These are phyloP conservation scores for Mimachlamys varia DNA, from an alignment of 2,888 invertebrate species.

Conservation along the genomic window DNA sequence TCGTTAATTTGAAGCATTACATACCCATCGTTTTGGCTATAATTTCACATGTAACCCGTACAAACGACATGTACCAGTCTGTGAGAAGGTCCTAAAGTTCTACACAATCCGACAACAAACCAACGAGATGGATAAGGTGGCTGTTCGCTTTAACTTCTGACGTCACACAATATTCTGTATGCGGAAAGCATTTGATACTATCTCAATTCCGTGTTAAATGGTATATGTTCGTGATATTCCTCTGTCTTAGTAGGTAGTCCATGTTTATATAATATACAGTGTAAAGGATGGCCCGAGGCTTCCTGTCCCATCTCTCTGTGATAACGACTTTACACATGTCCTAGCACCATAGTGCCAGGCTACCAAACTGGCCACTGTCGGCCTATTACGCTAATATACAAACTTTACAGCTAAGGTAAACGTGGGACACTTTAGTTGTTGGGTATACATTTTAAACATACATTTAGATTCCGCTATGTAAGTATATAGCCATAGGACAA, in stretches of 20 bases:
- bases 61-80: neutral
- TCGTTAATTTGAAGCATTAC: neutral
- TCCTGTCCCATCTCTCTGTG: neutral
- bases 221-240: neutral
- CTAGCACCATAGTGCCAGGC: neutral
- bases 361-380: neutral
- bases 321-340: neutral
- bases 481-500: slow-evolving; percentile 30
- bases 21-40: neutral
- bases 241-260: neutral
- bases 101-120: neutral
- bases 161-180: neutral
- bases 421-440: neutral
- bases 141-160: neutral
- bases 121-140: neutral
- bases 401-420: neutral
- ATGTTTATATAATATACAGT: neutral
- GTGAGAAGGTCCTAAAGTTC: neutral
- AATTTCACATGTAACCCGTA: neutral
- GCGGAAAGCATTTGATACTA: neutral
- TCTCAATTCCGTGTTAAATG: neutral
- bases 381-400: slow-evolving; percentile 1
- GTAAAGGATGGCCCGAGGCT: neutral
- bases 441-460: neutral
- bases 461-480: neutral